A percentile compares a stretch with the other conserved stretches of the same genome.
Conservation (phyloP, 2,797 vertebrate species). For the Xyrichtys novacula region DNA sequence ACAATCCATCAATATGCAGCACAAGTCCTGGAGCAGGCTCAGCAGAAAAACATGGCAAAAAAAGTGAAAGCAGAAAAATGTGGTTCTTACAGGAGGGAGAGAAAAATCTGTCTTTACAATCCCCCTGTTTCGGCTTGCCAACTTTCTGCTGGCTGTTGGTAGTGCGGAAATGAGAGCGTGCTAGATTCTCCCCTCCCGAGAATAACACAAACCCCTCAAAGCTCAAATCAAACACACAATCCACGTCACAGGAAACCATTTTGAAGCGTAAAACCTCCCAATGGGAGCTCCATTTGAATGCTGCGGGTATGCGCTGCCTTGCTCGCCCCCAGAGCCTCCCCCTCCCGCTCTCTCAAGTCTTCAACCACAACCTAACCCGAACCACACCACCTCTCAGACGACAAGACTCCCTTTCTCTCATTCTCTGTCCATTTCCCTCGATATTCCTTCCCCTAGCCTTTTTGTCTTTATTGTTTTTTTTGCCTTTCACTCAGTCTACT, state of each 20-base stretch:
- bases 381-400: constrained; percentile 84
- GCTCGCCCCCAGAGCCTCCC: constrained; percentile 75
- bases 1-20: constrained; percentile 84
- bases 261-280: constrained; percentile 90
- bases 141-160: constrained; percentile 88
- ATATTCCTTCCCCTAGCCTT: constrained; percentile 55
- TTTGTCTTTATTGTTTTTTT: constrained; percentile 61
- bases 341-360: constrained; percentile 78
- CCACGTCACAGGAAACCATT: constrained; percentile 91
- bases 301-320: constrained; percentile 83
- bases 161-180: constrained; percentile 90
- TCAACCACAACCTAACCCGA: constrained; percentile 86
- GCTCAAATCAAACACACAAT: constrained; percentile 90
- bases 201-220: constrained; percentile 89
- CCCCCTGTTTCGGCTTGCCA: constrained; percentile 82
- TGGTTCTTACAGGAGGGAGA: constrained; percentile 81
- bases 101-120: constrained; percentile 87
- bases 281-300: constrained; percentile 88
- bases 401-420: constrained; percentile 81
- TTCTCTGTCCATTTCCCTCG: constrained; percentile 59
- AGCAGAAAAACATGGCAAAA: constrained; percentile 77
- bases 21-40: constrained; percentile 79
- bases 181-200: constrained; percentile 88
- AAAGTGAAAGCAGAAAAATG: constrained; percentile 77
- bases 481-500: constrained; percentile 7